Evolutionary conservation across 2,797 vertebrate species (phyloP).

Genomic region (Oreonectes daqikongensis): DNA sequence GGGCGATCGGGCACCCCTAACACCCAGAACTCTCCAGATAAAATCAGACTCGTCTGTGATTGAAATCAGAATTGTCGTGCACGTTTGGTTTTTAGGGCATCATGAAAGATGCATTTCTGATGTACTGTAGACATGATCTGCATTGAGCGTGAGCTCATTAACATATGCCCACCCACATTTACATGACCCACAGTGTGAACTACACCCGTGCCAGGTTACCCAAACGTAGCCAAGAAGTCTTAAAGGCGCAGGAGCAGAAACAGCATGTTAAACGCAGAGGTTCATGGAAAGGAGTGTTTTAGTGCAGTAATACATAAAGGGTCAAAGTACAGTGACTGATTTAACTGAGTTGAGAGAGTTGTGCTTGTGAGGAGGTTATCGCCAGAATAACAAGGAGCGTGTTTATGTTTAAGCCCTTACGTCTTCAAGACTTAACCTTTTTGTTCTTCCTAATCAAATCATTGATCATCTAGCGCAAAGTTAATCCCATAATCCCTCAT

Average conservation of each 20-base stretch:
- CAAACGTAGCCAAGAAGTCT: not conserved
- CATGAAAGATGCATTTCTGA: not conserved
- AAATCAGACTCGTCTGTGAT: not conserved
- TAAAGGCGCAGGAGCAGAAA: not conserved
- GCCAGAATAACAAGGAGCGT: not conserved
- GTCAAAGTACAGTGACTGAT: not conserved
- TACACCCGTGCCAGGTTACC: too few relatives aligned
- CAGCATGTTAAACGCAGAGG: not conserved
- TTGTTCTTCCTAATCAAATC: constrained; percentile 41
- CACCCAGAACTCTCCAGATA: constrained; percentile 34
- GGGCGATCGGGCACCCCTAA: constrained; percentile 24
- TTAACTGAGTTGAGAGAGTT: not conserved
- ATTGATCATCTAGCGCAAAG: constrained; percentile 37
- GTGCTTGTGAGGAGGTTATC: constrained; percentile 11
- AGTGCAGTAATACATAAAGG: too few relatives aligned
- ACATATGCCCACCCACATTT: not conserved
- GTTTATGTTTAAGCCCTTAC: constrained; percentile 14
- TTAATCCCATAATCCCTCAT: constrained; percentile 43
- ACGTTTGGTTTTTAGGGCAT: not conserved
- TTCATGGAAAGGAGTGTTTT: not conserved
- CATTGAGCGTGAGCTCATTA: not conserved
- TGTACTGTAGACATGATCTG: not conserved
- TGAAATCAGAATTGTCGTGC: not conserved
- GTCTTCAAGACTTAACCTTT: constrained; percentile 33
- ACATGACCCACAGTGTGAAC: too few relatives aligned